These are phyloP conservation scores for Zaprionus ornatus DNA, from an alignment of 1,140 invertebrate species.

Conservation along the genomic window DNA sequence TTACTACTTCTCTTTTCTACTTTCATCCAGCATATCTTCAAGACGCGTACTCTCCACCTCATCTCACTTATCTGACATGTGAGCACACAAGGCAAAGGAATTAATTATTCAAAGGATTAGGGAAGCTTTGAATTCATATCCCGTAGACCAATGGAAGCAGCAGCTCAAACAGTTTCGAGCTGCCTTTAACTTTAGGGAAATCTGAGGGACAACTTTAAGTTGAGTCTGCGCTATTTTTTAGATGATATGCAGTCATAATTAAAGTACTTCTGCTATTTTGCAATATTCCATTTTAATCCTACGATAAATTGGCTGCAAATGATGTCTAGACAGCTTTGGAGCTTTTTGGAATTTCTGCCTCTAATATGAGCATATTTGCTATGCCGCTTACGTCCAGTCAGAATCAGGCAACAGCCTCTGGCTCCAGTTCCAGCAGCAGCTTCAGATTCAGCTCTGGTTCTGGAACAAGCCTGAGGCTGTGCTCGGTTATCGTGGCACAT, in stretches of 20 bases:
- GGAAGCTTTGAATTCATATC: slow-evolving; percentile 23
- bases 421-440: not conserved
- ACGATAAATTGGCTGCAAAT: slow-evolving; percentile 55
- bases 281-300: slow-evolving; percentile 23
- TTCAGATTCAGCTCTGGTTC: not conserved
- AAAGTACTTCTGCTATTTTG: slow-evolving; percentile 4
- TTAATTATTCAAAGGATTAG: slow-evolving; percentile 70
- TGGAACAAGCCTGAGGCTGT: slow-evolving; percentile 7
- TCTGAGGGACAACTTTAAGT: not conserved
- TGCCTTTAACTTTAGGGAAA: not conserved
- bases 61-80: not conserved
- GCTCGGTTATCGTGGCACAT: slow-evolving; percentile 57
- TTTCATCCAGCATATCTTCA: not conserved
- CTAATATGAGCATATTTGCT: slow-evolving; percentile 37
- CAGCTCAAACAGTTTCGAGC: not conserved
- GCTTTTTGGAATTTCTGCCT: slow-evolving; percentile 1
- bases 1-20: not conserved
- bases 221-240: not conserved
- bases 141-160: not conserved
- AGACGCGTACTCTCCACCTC: not conserved
- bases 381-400: slow-evolving; percentile 47
- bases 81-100: slow-evolving; percentile 29
- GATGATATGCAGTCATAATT: slow-evolving; percentile 9
- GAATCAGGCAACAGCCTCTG: slow-evolving; percentile 14
- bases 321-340: slow-evolving; percentile 61